Conservation (phyloP, 2,113 vertebrate genomes). For the Myxocyprinus asiaticus region DNA sequence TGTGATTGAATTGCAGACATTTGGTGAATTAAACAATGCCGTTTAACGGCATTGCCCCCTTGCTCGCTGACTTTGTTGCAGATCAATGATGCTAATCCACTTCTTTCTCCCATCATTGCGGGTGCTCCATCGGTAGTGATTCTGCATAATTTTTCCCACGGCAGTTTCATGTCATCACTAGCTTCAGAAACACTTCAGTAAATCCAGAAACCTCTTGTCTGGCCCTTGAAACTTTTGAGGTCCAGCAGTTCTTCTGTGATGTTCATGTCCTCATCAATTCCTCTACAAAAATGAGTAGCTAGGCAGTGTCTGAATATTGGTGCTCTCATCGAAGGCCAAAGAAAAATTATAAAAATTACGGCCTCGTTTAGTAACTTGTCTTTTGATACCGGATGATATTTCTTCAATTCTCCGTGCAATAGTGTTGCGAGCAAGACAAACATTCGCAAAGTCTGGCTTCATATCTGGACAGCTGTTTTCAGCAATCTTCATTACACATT, state of each 20-base stretch:
- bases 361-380: conserved; percentile 22
- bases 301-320: background rate
- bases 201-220: background rate
- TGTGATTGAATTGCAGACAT: conserved; percentile 40
- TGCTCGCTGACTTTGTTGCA: conserved; percentile 54
- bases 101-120: conserved; percentile 15
- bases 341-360: background rate
- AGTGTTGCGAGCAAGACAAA: conserved; percentile 50
- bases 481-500: too few relatives aligned
- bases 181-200: background rate
- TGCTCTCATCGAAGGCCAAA: background rate
- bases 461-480: background rate
- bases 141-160: background rate
- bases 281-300: conserved; percentile 38
- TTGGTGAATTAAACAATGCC: conserved; percentile 53
- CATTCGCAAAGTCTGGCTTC: conserved; percentile 33
- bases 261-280: conserved; percentile 44
- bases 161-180: background rate
- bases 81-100: conserved; percentile 41
- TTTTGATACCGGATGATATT: conserved; percentile 49
- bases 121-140: background rate
- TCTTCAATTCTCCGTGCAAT: conserved; percentile 49
- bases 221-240: conserved; percentile 46
- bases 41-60: conserved; percentile 33
- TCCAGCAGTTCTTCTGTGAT: conserved; percentile 47